Evolutionary conservation across 2,113 vertebrate genomes (phyloP), one percentile per base, ranked within the genome.

Genomic region (Thunnus thynnus): DNA sequence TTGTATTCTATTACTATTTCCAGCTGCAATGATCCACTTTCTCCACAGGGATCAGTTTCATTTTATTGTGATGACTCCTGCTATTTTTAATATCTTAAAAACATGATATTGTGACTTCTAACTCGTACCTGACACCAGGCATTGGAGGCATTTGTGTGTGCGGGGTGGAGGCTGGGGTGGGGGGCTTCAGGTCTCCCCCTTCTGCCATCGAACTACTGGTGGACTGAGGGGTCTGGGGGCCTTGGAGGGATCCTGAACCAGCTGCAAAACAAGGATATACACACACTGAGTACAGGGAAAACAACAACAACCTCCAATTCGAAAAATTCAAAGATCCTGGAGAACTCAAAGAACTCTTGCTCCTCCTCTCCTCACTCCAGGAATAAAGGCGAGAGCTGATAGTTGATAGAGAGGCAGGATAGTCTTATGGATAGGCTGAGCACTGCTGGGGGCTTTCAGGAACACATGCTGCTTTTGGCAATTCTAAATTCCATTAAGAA

Each of bases 131-230:
- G 95, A 96, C 97, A 76, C 97, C 97, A 67, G 97, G 96, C 95
- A 99, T 95, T 17, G 98, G 97, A 13, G 97, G 96, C 93, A 99
- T 97, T 93, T 99, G 98, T 83, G 96, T 97, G 86, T 99, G 98
- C 22, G 98, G 98, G 14, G 98, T 99, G 32, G 98, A 99, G 0
- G 97, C 98, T 69, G 98, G 98, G 74, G 98, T 99, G n/a, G 98
- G 98, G 56, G 98, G 98, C 91, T 99, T 99, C 87, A 99, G 83
- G 92, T 99, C 98, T 92, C 97, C 97, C 93, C 98, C 97, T 89
- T 99, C 98, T 83, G 98, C 96, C 98, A 99, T 99, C 6, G 98
- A 99, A 92, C 98, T 99, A 94, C 96, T 99, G 88, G 98, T 99
- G 78, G 98, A 99, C 94, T 99, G 98, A 83, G 98, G 98, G 14